Base-by-base conservation (phyloP, 53 echinoderm and acorn worm genomes). In the Paelopatides confundens region DNA sequence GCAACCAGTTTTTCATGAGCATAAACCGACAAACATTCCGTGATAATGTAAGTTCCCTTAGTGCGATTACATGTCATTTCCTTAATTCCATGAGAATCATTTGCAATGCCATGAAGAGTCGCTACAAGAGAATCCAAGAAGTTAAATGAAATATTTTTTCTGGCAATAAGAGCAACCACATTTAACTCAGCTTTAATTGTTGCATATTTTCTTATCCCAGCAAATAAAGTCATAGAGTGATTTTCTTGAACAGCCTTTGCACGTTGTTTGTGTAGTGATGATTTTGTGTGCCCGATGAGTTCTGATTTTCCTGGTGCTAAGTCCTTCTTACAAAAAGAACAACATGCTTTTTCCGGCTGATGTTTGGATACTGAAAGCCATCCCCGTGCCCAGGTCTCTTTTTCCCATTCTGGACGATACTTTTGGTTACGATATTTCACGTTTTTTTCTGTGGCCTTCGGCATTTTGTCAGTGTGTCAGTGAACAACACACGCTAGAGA, bases 361-460 rank as follows among this genome's bases (percentile, higher is more conserved):
- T 63, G 36, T 64, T 63, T 64, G 63, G 84, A 84, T 63, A 33
- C 84, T 63, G 84, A 84, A 35, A 84, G 84, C 84, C 84, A 84
- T 63, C 84, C 65, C 31, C 26, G 21, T 84, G 65, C 84, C 84
- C 39, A 84, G 31, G 34, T 84, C 39, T 84, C 65, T 39, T 37
- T 63, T 6, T 84, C 84, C 84, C 84, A 84, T n/a, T 64, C 84
- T 31, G 24, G 63, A 36, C 84, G 84, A 33, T 84, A 84, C 7
- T 65, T 65, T 37, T 84, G 84, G 84, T 33, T 23, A 63, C 84
- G 84, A 63, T 84, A 84, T 65, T 84, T 84, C n/a, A n/a, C n/a
- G n/a, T n/a, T n/a, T 34, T 84, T 84, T 26, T 62, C 63, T 11
- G 18, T 17, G 34, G 21, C 84, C 63, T 62, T 84, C 30, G 84